phyloP scores from a whole-genome alignment of 35 echinoderm and acorn worm species.

The Apostichopus japonicus region DNA sequence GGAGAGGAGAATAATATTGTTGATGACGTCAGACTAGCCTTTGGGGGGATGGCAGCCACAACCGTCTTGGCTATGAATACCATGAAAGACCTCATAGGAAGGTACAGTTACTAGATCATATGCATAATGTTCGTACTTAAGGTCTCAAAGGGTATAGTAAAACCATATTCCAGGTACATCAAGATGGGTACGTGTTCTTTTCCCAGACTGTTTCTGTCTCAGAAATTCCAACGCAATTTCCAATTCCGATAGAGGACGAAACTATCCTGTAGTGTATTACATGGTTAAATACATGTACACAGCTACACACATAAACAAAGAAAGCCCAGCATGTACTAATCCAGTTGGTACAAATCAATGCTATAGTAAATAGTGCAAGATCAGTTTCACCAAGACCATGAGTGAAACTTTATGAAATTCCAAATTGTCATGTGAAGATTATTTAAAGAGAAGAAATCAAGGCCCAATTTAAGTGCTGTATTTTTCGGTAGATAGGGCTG shows the following conservation, averaged over 20 bases:
- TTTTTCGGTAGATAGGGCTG: too few relatives aligned
- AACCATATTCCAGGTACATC: too few relatives aligned
- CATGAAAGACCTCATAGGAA: slow-evolving; percentile 35
- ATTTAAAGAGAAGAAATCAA: too few relatives aligned
- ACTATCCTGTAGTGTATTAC: slow-evolving; percentile 29
- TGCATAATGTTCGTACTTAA: too few relatives aligned
- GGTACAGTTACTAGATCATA: not conserved
- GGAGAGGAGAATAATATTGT: slow-evolving; percentile 43
- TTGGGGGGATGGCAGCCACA: slow-evolving; percentile 61
- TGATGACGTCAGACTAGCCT: slow-evolving; percentile 22
- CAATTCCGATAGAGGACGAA: slow-evolving; percentile 15
- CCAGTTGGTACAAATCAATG: slow-evolving; percentile 43
- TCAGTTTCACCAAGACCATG: too few relatives aligned
- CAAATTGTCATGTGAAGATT: too few relatives aligned
- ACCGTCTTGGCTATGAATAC: slow-evolving; percentile 48
- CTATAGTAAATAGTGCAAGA: too few relatives aligned
- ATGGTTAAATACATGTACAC: not conserved
- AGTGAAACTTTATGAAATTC: too few relatives aligned
- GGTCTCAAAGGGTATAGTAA: too few relatives aligned
- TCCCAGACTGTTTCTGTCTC: slow-evolving; percentile 10
- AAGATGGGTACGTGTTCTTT: not conserved
- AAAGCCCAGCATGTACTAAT: not conserved
- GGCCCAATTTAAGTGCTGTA: too few relatives aligned
- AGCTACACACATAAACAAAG: too few relatives aligned
- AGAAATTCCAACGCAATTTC: slow-evolving; percentile 23